Evolutionary conservation across 2,888 invertebrate species (phyloP).

Genomic region (Eugnorisma glareosa): DNA sequence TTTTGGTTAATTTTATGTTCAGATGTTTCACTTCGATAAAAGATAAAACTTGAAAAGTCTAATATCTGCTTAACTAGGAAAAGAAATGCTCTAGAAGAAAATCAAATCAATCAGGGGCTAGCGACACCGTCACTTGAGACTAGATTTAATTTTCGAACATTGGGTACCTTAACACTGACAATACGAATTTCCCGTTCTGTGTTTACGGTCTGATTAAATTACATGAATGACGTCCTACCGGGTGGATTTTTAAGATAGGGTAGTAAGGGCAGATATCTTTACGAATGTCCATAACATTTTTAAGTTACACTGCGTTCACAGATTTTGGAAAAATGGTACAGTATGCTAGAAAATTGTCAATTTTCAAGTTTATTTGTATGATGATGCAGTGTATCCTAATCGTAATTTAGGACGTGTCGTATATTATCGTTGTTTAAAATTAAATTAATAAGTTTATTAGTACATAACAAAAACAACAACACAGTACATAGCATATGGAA

Average conservation of each 20-base stretch:
- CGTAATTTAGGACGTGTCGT: background rate
- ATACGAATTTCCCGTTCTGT: background rate
- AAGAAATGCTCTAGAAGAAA: background rate
- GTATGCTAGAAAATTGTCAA: background rate
- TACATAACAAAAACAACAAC: too few relatives aligned
- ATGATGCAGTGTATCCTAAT: background rate
- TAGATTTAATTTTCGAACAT: constrained; percentile 11
- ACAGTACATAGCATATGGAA: too few relatives aligned
- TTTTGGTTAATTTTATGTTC: background rate
- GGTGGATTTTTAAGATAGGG: background rate
- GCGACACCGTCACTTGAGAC: background rate
- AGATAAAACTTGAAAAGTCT: background rate
- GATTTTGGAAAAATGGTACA: background rate
- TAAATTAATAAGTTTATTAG: too few relatives aligned
- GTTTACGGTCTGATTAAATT: background rate
- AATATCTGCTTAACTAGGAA: background rate
- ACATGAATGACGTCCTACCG: background rate
- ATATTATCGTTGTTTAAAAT: background rate
- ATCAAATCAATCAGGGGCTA: background rate
- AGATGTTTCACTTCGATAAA: background rate
- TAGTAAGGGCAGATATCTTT: background rate
- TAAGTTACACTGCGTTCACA: background rate
- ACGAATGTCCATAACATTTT: background rate
- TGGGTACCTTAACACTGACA: background rate
- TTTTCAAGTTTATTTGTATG: background rate